These are phyloP conservation scores for Hypotaenidia okinawae DNA, from an alignment of 2,797 vertebrate genomes.

Conservation along the genomic window DNA sequence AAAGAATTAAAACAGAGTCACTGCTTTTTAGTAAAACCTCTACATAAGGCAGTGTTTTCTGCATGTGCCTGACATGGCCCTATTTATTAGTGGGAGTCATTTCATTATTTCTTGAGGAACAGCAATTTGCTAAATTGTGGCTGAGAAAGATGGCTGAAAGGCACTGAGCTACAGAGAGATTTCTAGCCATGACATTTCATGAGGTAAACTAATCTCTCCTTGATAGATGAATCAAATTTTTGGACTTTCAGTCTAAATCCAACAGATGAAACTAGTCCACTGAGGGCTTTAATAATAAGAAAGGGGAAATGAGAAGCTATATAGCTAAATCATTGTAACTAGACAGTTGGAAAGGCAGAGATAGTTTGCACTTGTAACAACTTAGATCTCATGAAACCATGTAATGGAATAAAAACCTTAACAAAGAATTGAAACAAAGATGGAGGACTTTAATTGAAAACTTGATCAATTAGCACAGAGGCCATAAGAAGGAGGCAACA, in stretches of 20 bases:
- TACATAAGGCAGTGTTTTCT: neutral
- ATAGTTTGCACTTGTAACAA: constrained; percentile 35
- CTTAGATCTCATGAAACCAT: constrained; percentile 71
- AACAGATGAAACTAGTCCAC: constrained; percentile 18
- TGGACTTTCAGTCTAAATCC: constrained; percentile 12
- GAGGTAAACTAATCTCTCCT: constrained; percentile 20
- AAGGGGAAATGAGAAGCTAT: neutral
- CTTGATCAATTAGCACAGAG: constrained; percentile 83
- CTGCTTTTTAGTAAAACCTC: constrained; percentile 26
- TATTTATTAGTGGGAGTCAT: constrained; percentile 14
- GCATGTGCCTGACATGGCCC: neutral
- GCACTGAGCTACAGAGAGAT: neutral
- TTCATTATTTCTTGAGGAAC: constrained; percentile 26
- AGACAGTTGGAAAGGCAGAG: constrained; percentile 9
- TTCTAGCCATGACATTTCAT: neutral
- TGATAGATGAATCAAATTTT: constrained; percentile 35
- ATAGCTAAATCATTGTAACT: constrained; percentile 23
- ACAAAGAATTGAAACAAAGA: constrained; percentile 84
- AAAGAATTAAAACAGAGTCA: constrained; percentile 33
- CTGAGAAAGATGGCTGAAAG: constrained; percentile 36
- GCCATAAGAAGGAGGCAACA: constrained; percentile 75
- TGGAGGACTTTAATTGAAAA: constrained; percentile 83
- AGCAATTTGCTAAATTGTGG: constrained; percentile 57
- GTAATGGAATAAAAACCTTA: constrained; percentile 78
- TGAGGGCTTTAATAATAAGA: constrained; percentile 11